These are phyloP conservation scores for Acrossocheilus fasciatus DNA, from an alignment of 2,797 vertebrate species.

Conservation along the genomic window DNA sequence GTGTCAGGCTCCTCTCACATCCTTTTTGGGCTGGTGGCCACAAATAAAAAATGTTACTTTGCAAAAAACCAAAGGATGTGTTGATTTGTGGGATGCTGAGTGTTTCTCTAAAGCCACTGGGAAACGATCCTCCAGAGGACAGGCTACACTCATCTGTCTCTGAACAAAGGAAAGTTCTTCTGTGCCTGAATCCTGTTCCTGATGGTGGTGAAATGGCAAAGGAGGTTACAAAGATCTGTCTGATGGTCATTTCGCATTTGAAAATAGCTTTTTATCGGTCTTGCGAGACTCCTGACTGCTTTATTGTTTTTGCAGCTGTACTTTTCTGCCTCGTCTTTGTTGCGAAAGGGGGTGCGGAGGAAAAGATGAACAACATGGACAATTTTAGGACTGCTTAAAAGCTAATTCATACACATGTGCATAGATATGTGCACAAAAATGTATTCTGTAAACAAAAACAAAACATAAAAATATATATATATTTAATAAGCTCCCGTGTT, in stretches of 20 bases:
- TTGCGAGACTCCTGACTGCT: slow-evolving; percentile 64
- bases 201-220: slow-evolving; percentile 61
- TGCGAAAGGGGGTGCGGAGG: slow-evolving; percentile 22
- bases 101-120: slow-evolving; percentile 64
- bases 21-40: slow-evolving; percentile 45
- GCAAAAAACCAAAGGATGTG: slow-evolving; percentile 75
- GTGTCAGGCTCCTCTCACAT: slow-evolving; percentile 51
- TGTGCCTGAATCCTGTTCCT: slow-evolving; percentile 76
- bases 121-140: slow-evolving; percentile 52
- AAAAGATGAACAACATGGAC: slow-evolving; percentile 22
- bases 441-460: slow-evolving; percentile 38
- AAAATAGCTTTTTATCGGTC: slow-evolving; percentile 67
- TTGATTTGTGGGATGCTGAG: slow-evolving; percentile 63
- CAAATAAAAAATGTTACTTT: slow-evolving; percentile 56
- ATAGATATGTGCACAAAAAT: slow-evolving; percentile 32
- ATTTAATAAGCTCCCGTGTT: slow-evolving; percentile 46
- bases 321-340: slow-evolving; percentile 57
- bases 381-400: slow-evolving; percentile 37
- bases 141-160: slow-evolving; percentile 23
- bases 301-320: slow-evolving; percentile 63
- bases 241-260: slow-evolving; percentile 58
- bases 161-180: slow-evolving; percentile 55
- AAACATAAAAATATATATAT: slow-evolving; percentile 15
- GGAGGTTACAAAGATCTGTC: slow-evolving; percentile 49
- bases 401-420: slow-evolving; percentile 42